Evolutionary conservation across 1,140 invertebrate species (phyloP).

Genomic region (Drosophila sturtevanti): DNA sequence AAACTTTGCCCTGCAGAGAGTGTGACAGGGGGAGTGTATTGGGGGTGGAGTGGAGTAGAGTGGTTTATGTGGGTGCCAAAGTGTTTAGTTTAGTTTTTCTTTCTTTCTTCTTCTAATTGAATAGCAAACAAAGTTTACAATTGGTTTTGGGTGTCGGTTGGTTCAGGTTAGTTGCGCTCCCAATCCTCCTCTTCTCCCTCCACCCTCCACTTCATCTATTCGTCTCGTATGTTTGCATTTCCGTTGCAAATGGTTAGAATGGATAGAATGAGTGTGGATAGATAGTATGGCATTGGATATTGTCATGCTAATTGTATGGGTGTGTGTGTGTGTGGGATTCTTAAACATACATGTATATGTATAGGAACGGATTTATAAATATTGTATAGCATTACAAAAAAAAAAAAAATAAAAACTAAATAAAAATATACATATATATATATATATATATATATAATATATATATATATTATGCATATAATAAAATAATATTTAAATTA

Average conservation of each 20-base stretch:
- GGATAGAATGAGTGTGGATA: too few species aligned
- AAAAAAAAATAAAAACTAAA: too few species aligned
- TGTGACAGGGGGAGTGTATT: not conserved
- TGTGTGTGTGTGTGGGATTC: too few species aligned
- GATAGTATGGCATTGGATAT: not conserved
- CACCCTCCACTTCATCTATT: not conserved
- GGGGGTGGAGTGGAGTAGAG: not conserved
- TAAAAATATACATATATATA: too few species aligned
- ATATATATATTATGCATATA: too few species aligned
- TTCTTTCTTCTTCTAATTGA: not conserved
- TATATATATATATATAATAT: too few species aligned
- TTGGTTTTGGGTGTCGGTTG: not conserved
- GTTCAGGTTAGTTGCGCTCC: not conserved
- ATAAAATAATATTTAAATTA: too few species aligned
- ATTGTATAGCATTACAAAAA: too few species aligned
- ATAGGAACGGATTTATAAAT: too few species aligned
- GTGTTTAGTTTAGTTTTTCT: too few species aligned
- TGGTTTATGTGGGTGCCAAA: not conserved
- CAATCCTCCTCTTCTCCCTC: not conserved
- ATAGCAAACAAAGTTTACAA: not conserved
- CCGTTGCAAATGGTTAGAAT: conserved; percentile 1
- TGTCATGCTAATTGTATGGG: not conserved
- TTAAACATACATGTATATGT: too few species aligned
- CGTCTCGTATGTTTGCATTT: not conserved
- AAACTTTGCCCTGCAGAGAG: conserved; percentile 27